Evolutionary conservation across 2,113 vertebrate species (phyloP), one percentile per base, ranked within the genome.

Genomic region (Antigone vipio): DNA sequence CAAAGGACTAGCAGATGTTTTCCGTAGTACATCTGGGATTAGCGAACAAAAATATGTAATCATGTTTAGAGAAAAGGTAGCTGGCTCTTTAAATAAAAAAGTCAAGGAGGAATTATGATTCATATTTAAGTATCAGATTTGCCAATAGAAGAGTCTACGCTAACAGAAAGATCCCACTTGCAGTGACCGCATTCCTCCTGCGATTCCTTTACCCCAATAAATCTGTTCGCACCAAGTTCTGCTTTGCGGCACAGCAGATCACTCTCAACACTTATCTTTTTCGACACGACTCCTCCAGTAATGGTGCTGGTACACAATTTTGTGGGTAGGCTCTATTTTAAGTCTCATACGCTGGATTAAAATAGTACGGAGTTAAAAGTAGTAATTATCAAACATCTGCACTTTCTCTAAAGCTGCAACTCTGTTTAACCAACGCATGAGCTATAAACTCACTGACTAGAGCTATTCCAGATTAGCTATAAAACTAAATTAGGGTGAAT

Each of bases 381-480:
- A 91, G 91, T 87, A 85, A 93, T 93, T 94, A 93, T 91, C 96
- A 94, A 95, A 95, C 94, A 97, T 91, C 95, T 97, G 97, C 92
- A 95, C 60, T 92, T 92, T 60, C 91, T 89, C 73, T 72, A 34
- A 86, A 93, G 86, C 92, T 93, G 92, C 83, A 91, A 42, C 16
- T 18, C 80, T 47, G 64, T 72, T 93, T 78, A 92, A 85, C 75
- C 93, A 94, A 63, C 0, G 14, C 71, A 78, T 2, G 2, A 91
- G 91, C 85, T 78, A 67, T 62, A 91, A 80, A 87, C 75, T 73
- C 67, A 11, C 68, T 67, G 75, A 94, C 73, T 20, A 55, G 78
- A 86, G 85, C 93, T 86, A 42, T 77, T 91, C 80, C 76, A 84
- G 68, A 81, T 59, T 35, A 91, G 86, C 85, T 78, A 56, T 56